Base-by-base conservation (phyloP, 2,888 invertebrate species). In the Hirtodrosophila histrioides region DNA sequence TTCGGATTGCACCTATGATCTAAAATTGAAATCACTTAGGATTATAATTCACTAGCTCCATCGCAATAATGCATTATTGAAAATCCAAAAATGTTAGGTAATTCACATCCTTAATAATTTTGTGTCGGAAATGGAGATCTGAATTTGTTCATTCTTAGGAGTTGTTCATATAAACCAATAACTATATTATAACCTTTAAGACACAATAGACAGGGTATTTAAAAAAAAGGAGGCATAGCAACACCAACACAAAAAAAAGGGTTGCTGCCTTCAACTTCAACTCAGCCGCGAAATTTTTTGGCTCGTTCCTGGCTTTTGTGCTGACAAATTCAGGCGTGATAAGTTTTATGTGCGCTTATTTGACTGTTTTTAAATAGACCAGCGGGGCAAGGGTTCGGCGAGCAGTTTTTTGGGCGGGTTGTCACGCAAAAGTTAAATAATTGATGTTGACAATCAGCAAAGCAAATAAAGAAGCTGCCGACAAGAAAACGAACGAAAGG, bases 311-410 rank as follows among this genome's bases (percentile, higher is more conserved):
- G 84, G 69, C 84, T 78, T 88, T 88, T 86, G 73, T 88, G 81
- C 89, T 89, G 89, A 89, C 89, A 89, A 89, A 89, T 89, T 89
- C 88, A 89, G 89, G 84, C 89, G 88, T 87, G 86, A 79, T 85
- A 88, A 88, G 84, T 89, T 87, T 88, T 79, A 84, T 82, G 83
- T 85, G 84, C 84, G 88, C 86, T 84, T 84, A 84, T 85, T 84
- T 87, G 80, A 87, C 86, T 84, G 88, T 87, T 86, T 84, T 87
- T 83, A 83, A 84, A 84, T 84, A 84, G 84, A 87, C 88, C 75
- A 70, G 56, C 41, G 58, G 66, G 54, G 46, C 41, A 50, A 65
- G 69, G 64, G 73, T 60, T 53, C 40, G 6, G 33, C 54, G 53
- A 44, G 27, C 45, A 53, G 29, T 43, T 68, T 67, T 64, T 51